Evolutionary conservation across 2,888 invertebrate genomes (phyloP), one percentile per base, ranked within the genome.

Genomic region (Ectemnius cavifrons): DNA sequence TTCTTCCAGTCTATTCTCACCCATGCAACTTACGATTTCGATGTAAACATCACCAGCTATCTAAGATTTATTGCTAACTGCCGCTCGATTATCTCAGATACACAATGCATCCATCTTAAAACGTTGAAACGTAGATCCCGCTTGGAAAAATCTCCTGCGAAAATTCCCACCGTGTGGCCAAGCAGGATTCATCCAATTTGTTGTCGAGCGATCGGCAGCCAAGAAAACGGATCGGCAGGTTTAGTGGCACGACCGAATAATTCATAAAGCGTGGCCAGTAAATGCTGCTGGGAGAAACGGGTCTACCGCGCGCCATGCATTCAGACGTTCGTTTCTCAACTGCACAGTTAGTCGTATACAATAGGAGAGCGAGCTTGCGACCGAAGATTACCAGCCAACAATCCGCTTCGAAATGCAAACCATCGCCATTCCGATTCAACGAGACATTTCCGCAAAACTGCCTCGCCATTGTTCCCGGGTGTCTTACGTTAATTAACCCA

Each of bases 281-380:
- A 23, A 63, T 46, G 52, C 60, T 11, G 37, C 37, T 37, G 37
- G 37, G 37, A 37, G 37, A 11, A 37, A 37, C 37, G 37, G 37
- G 37, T 37, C 37, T 37, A 37, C 37, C 59, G 59, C 14, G 23
- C 59, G 59, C 16, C 18, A 4, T 23, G 18, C 59, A 23, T 59
- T 59, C 23, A 14, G 18, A 14, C 59, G 59, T 14, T 20, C 16
- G 59, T 16, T 59, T 13, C 16, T 23, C 49, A 28, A 27, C 60
- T 68, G 63, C 77, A 77, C 71, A 77, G 77, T 77, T 77, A 68
- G 71, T 23, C 56, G 62, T 70, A 67, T 74, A 68, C 68, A 74
- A 77, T 77, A 20, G 52, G 18, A 45, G 27, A 47, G 49, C 4
- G 56, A 66, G 52, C 59, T 63, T 18, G 18, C 23, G 63, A 62